Evolutionary conservation across 2,797 vertebrate genomes (phyloP).

Genomic region (Meriones psammophilus): DNA sequence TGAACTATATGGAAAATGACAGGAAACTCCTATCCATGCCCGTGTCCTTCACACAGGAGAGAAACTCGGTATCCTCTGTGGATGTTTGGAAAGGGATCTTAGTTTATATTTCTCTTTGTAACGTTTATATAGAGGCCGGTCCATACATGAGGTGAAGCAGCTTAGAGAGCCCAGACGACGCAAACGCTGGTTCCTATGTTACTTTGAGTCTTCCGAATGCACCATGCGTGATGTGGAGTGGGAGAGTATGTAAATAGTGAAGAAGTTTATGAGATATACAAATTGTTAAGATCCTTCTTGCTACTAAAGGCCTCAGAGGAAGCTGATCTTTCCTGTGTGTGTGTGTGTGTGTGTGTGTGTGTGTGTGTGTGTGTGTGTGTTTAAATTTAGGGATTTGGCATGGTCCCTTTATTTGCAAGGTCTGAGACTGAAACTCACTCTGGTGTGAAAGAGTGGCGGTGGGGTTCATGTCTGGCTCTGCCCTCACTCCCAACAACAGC

Average conservation of each 20-base stretch:
- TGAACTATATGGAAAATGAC: neutral
- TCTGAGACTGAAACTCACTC: slow-evolving; percentile 24
- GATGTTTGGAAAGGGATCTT: neutral
- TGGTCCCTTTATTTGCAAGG: slow-evolving; percentile 2
- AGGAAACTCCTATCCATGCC: neutral
- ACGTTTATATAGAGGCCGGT: neutral
- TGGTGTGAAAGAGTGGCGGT: neutral
- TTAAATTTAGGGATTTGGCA: neutral
- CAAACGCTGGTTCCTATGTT: neutral
- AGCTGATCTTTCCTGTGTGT: neutral
- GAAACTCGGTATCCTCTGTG: neutral
- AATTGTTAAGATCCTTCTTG: neutral
- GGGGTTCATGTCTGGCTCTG: neutral
- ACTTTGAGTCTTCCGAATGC: neutral
- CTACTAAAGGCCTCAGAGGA: slow-evolving; percentile 27
- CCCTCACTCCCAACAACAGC: neutral
- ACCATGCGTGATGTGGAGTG: too few species aligned
- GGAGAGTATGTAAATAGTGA: neutral
- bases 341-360: too few species aligned
- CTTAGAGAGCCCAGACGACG: neutral
- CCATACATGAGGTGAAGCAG: neutral
- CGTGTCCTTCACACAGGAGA: neutral
- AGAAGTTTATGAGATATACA: slow-evolving; percentile 5
- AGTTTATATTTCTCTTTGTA: neutral
- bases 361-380: too few species aligned